phyloP scores from a whole-genome alignment of 1,140 invertebrate species.

The Panulirus ornatus region DNA sequence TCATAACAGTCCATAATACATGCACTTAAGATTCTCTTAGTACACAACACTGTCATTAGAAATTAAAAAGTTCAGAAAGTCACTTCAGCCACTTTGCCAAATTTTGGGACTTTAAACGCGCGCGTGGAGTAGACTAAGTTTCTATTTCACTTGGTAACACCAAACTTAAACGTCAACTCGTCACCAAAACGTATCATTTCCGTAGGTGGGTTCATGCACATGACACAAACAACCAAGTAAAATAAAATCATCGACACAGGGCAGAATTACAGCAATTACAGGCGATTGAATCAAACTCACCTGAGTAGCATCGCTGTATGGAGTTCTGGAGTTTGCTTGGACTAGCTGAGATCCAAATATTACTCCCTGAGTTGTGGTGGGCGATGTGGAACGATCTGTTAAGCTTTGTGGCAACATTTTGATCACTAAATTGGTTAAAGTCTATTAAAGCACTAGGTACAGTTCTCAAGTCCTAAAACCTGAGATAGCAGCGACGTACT shows the following conservation, averaged over 20 bases:
- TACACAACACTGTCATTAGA: constrained; percentile 46
- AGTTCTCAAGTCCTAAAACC: constrained; percentile 71
- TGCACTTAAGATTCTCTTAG: constrained; percentile 40
- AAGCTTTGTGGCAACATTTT: constrained; percentile 72
- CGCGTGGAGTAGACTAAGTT: not conserved
- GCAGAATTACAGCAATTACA: constrained; percentile 49
- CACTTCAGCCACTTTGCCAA: constrained; percentile 17
- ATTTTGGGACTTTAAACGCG: constrained; percentile 7
- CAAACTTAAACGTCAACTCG: constrained; percentile 12
- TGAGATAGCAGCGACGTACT: constrained; percentile 68
- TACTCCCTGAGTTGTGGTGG: constrained; percentile 71
- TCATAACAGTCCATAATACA: constrained; percentile 51
- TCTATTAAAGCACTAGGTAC: constrained; percentile 73
- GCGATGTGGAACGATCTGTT: constrained; percentile 70
- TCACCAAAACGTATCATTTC: not conserved
- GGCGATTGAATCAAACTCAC: constrained; percentile 47
- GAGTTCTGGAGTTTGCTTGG: constrained; percentile 70
- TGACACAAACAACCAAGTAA: constrained; percentile 34
- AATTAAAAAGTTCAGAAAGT: constrained; percentile 33
- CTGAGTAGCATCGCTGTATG: constrained; percentile 71
- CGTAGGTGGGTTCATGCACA: constrained; percentile 30
- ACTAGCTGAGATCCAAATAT: constrained; percentile 72
- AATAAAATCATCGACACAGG: constrained; percentile 38
- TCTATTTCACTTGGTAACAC: constrained; percentile 10
- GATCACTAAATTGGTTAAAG: constrained; percentile 71